phyloP scores from a whole-genome alignment of 2,888 invertebrate species.

The Euplexia lucipara region DNA sequence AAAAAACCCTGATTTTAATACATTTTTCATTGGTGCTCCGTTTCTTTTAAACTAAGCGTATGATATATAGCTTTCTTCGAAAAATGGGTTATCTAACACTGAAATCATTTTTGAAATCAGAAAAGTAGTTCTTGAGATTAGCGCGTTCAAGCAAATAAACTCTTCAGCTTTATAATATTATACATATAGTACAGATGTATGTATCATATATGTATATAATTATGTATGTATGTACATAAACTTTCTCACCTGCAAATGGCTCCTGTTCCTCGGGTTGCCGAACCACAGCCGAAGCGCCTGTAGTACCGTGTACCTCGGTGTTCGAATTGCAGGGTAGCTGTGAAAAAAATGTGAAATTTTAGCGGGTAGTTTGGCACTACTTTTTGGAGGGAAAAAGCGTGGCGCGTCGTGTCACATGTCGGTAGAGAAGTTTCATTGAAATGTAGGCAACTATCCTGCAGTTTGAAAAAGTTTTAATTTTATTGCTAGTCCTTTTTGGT shows the following conservation, averaged over 20 bases:
- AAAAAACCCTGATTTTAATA: too few species aligned
- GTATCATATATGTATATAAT: too few species aligned
- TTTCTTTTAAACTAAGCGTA: too few species aligned
- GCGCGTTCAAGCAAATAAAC: too few species aligned
- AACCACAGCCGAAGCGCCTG: conserved; percentile 93
- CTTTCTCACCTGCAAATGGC: conserved; percentile 88
- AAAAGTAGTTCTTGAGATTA: too few species aligned
- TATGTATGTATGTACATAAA: too few species aligned
- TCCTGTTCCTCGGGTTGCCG: conserved; percentile 92
- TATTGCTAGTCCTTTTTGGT: background rate
- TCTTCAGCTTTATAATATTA: too few species aligned
- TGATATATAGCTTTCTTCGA: too few species aligned
- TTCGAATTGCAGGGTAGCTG: conserved; percentile 91
- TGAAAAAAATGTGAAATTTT: conserved; percentile 39
- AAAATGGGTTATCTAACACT: too few species aligned
- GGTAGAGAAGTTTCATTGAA: conserved; percentile 14
- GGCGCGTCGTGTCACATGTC: conserved; percentile 23
- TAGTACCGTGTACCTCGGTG: conserved; percentile 90
- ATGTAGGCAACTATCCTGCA: background rate
- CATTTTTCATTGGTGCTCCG: too few species aligned
- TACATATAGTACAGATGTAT: too few species aligned
- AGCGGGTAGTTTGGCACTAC: background rate
- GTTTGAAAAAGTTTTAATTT: conserved; percentile 12
- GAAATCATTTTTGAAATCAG: too few species aligned
- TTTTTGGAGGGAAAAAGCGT: conserved; percentile 26